phyloP scores from a whole-genome alignment of 1,140 invertebrate species.

The Danaus plexippus region DNA sequence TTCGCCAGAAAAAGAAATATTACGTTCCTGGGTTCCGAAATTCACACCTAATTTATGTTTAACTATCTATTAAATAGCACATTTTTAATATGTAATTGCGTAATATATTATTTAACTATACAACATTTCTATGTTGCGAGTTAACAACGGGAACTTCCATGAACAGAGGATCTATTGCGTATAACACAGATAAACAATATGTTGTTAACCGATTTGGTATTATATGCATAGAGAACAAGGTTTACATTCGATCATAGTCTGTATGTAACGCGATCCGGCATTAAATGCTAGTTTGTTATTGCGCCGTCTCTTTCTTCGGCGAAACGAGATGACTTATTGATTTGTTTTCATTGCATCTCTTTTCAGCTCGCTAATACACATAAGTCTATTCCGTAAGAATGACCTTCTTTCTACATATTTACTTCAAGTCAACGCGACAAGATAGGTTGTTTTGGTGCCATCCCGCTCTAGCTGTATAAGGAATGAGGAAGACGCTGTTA shows the following conservation, averaged over 20 bases:
- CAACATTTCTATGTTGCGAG: slow-evolving; percentile 8
- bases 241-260: slow-evolving; percentile 25
- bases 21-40: no score
- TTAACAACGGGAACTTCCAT: slow-evolving; percentile 44
- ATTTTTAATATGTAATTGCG: no score
- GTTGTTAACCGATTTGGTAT: slow-evolving; percentile 22
- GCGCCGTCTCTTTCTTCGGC: slow-evolving; percentile 59
- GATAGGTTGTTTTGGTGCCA: slow-evolving; percentile 68
- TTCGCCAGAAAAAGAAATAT: no score
- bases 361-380: slow-evolving; percentile 36
- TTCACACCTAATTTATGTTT: no score
- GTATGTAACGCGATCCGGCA: slow-evolving; percentile 42
- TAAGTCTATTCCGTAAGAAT: slow-evolving; percentile 48
- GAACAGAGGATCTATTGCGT: slow-evolving; percentile 33
- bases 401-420: slow-evolving; percentile 67
- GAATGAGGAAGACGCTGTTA: slow-evolving; percentile 42
- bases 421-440: slow-evolving; percentile 46
- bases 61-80: no score
- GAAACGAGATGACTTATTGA: slow-evolving; percentile 67
- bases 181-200: slow-evolving; percentile 21
- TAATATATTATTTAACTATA: not conserved
- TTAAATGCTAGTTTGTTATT: slow-evolving; percentile 56
- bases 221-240: slow-evolving; percentile 32
- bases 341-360: slow-evolving; percentile 71
- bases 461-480: slow-evolving; percentile 56